These are phyloP conservation scores for Porites divaricata DNA, from an alignment of 92 coral and sea anemone species.

Conservation along the genomic window DNA sequence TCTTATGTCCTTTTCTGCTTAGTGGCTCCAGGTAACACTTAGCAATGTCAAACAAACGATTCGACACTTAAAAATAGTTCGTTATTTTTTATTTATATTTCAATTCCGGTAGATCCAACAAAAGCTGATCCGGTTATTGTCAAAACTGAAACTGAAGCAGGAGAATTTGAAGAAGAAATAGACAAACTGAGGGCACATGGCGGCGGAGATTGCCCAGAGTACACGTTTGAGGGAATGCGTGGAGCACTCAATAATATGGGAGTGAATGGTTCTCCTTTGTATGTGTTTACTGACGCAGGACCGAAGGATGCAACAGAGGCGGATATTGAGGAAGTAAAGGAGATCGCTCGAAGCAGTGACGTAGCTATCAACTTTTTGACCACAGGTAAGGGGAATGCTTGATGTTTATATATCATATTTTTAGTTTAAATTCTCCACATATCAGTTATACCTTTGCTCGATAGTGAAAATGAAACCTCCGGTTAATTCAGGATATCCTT, in stretches of 20 bases:
- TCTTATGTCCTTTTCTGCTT: too few species aligned
- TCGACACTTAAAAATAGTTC: too few species aligned
- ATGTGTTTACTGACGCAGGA: constrained; percentile 92
- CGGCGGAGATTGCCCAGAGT: constrained; percentile 90
- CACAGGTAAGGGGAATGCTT: constrained; percentile 51
- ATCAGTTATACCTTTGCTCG: too few species aligned
- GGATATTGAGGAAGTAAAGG: constrained; percentile 52
- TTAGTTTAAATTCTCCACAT: too few species aligned
- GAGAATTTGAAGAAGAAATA: constrained; percentile 63
- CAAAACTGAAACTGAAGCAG: constrained; percentile 51
- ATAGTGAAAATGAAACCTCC: too few species aligned
- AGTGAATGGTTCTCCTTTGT: constrained; percentile 86
- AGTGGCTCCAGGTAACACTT: too few species aligned
- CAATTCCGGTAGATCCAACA: background rate
- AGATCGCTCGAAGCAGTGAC: constrained; percentile 46
- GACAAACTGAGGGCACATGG: constrained; percentile 64
- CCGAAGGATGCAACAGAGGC: constrained; percentile 81
- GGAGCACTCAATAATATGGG: constrained; percentile 68
- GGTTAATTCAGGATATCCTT: too few species aligned
- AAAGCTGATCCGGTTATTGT: constrained; percentile 7
- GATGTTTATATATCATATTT: too few species aligned
- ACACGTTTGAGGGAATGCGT: constrained; percentile 73
- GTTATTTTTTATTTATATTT: background rate
- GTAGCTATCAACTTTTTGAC: constrained; percentile 82
- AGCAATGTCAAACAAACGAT: too few species aligned